These are phyloP conservation scores for Hippocampus abdominalis DNA, from an alignment of 2,113 vertebrate species.

Conservation along the genomic window DNA sequence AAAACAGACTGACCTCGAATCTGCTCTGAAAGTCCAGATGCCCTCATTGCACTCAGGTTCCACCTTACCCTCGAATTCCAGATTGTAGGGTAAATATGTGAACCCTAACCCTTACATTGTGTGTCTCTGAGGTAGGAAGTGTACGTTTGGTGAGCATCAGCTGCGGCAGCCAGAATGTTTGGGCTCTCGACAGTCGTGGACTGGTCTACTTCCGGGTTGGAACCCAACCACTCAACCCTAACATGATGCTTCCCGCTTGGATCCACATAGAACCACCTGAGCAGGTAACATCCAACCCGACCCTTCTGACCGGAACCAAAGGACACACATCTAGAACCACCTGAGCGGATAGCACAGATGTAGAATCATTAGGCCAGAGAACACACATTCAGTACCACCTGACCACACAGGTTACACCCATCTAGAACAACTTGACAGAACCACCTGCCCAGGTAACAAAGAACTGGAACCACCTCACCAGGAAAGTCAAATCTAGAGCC, in stretches of 20 bases:
- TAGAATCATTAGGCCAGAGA: constrained; percentile 89
- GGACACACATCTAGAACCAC: neutral
- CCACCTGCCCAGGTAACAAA: constrained; percentile 82
- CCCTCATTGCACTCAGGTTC: neutral
- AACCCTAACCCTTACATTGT: neutral
- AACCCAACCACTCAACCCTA: constrained; percentile 93
- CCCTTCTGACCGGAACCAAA: neutral
- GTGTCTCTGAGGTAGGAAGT: constrained; percentile 68
- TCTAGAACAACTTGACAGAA: constrained; percentile 67
- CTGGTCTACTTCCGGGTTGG: constrained; percentile 93
- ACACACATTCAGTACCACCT: constrained; percentile 70
- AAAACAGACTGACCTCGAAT: constrained; percentile 28
- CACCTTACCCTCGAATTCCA: neutral
- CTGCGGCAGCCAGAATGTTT: constrained; percentile 92
- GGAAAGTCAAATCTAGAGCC: too few species aligned
- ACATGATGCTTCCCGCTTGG: constrained; percentile 97
- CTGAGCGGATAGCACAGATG: constrained; percentile 48
- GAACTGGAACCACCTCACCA: too few species aligned
- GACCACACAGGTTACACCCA: neutral
- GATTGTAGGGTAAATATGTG: neutral
- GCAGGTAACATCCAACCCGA: constrained; percentile 71
- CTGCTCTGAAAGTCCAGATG: neutral
- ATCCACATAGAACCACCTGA: constrained; percentile 89
- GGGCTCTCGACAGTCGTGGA: constrained; percentile 88
- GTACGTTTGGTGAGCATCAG: constrained; percentile 82